These are phyloP conservation scores for Lophius piscatorius DNA, from an alignment of 2,113 vertebrate species.

Conservation along the genomic window DNA sequence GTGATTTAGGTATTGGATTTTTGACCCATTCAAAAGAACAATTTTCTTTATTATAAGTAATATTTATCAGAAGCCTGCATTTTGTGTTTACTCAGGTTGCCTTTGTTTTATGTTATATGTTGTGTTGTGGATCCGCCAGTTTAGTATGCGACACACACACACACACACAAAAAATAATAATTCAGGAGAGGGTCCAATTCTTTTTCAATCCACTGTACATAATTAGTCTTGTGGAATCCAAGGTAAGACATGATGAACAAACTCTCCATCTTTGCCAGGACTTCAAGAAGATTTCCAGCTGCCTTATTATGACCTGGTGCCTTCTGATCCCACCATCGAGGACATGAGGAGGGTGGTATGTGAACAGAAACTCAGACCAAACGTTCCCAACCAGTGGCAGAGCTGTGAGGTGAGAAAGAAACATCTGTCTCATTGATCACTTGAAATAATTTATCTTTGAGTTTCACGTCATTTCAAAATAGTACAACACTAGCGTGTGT, in stretches of 20 bases:
- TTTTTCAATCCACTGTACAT: not conserved
- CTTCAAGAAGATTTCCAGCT: constrained; percentile 94
- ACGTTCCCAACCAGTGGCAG: constrained; percentile 97
- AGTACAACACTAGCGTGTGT: not conserved
- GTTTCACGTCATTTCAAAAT: too few relatives aligned
- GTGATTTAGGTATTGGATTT: too few relatives aligned
- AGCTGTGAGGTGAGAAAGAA: constrained; percentile 90
- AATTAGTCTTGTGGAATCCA: too few relatives aligned
- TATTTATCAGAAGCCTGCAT: too few relatives aligned
- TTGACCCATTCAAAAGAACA: too few relatives aligned
- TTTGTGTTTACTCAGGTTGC: too few relatives aligned
- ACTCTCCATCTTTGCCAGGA: constrained; percentile 71
- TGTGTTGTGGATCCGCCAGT: too few relatives aligned
- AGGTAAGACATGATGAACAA: not conserved
- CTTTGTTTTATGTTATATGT: too few relatives aligned
- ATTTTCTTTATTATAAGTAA: too few relatives aligned
- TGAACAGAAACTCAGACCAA: constrained; percentile 94
- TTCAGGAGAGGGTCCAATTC: too few relatives aligned
- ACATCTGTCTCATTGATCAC: not conserved
- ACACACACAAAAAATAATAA: too few relatives aligned
- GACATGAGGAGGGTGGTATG: constrained; percentile 96
- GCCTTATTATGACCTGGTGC: constrained; percentile 96
- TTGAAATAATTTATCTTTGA: not conserved
- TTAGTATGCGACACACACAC: too few relatives aligned
- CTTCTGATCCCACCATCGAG: constrained; percentile 95